Evolutionary conservation across 2,888 invertebrate genomes (phyloP).

Genomic region (Acrobasis repandana): DNA sequence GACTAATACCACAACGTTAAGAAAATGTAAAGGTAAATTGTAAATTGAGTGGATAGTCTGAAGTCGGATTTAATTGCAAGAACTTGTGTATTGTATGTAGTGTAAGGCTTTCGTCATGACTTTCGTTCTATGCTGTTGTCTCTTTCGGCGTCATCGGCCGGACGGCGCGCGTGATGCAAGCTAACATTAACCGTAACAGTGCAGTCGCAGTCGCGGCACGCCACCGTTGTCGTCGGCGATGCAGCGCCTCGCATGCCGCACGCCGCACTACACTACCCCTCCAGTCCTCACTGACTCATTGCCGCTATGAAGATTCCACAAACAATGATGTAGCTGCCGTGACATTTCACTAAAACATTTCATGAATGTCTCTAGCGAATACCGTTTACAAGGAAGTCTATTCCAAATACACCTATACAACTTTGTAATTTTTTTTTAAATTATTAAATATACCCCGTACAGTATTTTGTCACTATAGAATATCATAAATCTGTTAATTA

Average conservation of each 20-base stretch:
- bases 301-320: slow-evolving; percentile 31
- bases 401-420: background rate
- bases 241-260: slow-evolving; percentile 19
- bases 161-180: slow-evolving; percentile 49
- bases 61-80: slow-evolving; percentile 30
- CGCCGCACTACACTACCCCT: slow-evolving; percentile 28
- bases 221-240: slow-evolving; percentile 5
- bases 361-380: background rate
- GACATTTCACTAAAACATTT: slow-evolving; percentile 34
- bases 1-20: slow-evolving; percentile 21
- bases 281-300: slow-evolving; percentile 31
- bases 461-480: slow-evolving; percentile 13
- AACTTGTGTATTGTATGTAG: slow-evolving; percentile 32
- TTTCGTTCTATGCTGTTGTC: slow-evolving; percentile 49
- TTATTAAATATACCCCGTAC: too few species aligned
- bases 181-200: slow-evolving; percentile 50
- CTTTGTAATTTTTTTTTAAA: too few species aligned
- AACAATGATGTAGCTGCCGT: slow-evolving; percentile 50
- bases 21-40: slow-evolving; percentile 8
- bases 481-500: slow-evolving; percentile 25
- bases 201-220: slow-evolving; percentile 17
- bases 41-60: slow-evolving; percentile 3
- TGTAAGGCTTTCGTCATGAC: slow-evolving; percentile 46
- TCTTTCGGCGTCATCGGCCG: slow-evolving; percentile 52
- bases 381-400: background rate